A percentile compares a stretch with the other conserved stretches of the same genome.
These are phyloP conservation scores for Nothobranchius furzeri DNA, from an alignment of 2,113 vertebrate genomes.

Conservation along the genomic window DNA sequence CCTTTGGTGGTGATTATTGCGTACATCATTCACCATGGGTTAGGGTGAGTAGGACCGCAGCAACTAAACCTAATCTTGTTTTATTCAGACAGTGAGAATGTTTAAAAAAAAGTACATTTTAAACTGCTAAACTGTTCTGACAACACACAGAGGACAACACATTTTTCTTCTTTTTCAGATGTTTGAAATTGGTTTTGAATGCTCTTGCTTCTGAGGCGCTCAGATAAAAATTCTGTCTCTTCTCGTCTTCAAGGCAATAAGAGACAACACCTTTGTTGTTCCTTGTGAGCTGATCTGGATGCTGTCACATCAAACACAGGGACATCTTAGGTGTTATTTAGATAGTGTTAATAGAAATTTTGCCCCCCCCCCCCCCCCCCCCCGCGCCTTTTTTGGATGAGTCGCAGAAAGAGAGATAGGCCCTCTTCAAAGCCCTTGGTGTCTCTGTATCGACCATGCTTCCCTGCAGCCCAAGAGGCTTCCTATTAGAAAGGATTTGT, in stretches of 20 bases:
- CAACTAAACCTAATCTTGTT: constrained; percentile 34
- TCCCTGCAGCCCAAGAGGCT: constrained; percentile 60
- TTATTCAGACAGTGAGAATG: constrained; percentile 18
- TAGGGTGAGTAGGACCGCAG: constrained; percentile 19
- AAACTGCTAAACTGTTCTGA: constrained; percentile 18
- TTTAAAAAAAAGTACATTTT: constrained; percentile 1
- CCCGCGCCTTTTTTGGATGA: constrained; percentile 63
- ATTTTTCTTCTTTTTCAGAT: constrained; percentile 9
- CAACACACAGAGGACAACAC: constrained; percentile 16
- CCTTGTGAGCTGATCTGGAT: constrained; percentile 73
- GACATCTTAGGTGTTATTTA: constrained; percentile 74
- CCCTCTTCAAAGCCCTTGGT: constrained; percentile 72
- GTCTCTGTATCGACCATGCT: constrained; percentile 67
- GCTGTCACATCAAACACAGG: constrained; percentile 73
- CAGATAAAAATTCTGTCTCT: constrained; percentile 37
- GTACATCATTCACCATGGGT: constrained; percentile 35
- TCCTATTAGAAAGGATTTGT: constrained; percentile 76
- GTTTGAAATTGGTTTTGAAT: constrained; percentile 26
- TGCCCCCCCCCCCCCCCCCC: constrained; percentile 53
- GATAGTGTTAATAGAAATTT: constrained; percentile 76
- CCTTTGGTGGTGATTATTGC: constrained; percentile 53
- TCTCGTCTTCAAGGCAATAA: constrained; percentile 38
- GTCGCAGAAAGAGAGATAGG: constrained; percentile 60
- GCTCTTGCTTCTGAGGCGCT: constrained; percentile 29
- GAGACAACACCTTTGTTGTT: constrained; percentile 58